Evolutionary conservation across 2,888 invertebrate species (phyloP).

Genomic region (Parnassius orleans): DNA sequence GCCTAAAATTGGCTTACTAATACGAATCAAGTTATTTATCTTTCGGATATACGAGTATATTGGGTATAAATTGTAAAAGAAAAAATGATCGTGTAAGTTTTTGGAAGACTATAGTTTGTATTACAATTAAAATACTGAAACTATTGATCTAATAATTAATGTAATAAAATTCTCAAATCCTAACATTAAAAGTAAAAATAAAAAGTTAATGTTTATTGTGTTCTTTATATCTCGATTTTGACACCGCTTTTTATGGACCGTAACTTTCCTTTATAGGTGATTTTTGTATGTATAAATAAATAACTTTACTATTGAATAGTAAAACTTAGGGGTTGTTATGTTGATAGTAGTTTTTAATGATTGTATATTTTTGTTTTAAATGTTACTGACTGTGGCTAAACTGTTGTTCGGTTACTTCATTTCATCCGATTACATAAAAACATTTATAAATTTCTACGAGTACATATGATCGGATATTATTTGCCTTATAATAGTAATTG

Average conservation of each 20-base stretch:
- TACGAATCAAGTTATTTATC: slow-evolving; percentile 19
- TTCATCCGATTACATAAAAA: neutral
- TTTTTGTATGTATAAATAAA: slow-evolving; percentile 48
- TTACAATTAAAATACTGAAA: neutral
- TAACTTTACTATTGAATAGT: slow-evolving; percentile 76
- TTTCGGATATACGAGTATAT: slow-evolving; percentile 15
- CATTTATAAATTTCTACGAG: neutral
- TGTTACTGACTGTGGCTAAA: slow-evolving; percentile 14
- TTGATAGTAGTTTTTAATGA: slow-evolving; percentile 65
- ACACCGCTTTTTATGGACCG: slow-evolving; percentile 69
- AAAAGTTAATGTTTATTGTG: slow-evolving; percentile 6
- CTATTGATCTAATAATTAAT: neutral
- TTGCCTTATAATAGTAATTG: slow-evolving; percentile 17
- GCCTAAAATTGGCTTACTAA: slow-evolving; percentile 24
- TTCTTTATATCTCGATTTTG: slow-evolving; percentile 51
- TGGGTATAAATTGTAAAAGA: slow-evolving; percentile 15
- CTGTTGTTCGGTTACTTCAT: neutral
- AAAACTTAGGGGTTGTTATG: slow-evolving; percentile 76
- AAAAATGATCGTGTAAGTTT: neutral
- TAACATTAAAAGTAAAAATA: slow-evolving; percentile 7
- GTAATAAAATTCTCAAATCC: slow-evolving; percentile 22
- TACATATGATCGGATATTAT: slow-evolving; percentile 9
- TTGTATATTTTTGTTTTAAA: slow-evolving; percentile 73
- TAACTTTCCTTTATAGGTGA: slow-evolving; percentile 54
- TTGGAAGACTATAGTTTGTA: neutral